Evolutionary conservation across 2,797 vertebrate species (phyloP), one percentile per base, ranked within the genome.

Genomic region (Liparis tanakae): DNA sequence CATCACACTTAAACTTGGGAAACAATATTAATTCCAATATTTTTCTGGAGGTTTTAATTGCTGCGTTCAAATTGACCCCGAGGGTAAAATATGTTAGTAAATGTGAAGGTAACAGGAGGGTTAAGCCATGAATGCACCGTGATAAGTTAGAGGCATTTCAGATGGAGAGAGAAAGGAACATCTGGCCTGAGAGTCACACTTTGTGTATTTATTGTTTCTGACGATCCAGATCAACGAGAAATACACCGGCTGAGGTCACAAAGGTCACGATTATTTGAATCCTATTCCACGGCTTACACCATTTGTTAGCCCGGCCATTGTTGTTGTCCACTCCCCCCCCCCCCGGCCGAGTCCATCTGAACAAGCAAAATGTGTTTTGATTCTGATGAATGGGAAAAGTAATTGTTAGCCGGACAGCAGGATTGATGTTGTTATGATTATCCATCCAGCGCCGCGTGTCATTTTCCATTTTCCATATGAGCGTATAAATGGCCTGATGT

Each of bases 281-380:
- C 53, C 43, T 75, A 83, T 83, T 85, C 68, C 63, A 17, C 59
- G 22, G 78, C 4, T 79, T 76, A 70, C 79, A 56, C 84, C 63
- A 53, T 77, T 65, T 72, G 71, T 78, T 71, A 63, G 51, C 70
- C 48, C 75, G 67, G 65, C 55, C 7, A 13, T 60, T 79, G 78
- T 79, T 70, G 73, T 14, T 30, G 17, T 68, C 61, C 74, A 64
- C 7, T 72, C 34, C 59, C 72, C 71, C 57, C 20, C 69, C 43
- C 57, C 57, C n/a, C 5, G 44, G 51, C 67, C 55, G 22, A 59
- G 17, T 34, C 56, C 22, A 43, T 66, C 61, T 60, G 55, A 73
- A 41, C 54, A 63, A 48, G 43, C 73, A 64, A 69, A 69, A 82
- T 70, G 37, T 41, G 36, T 65, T 84, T 59, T 79, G 74, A 78